Conservation (phyloP, 2,797 vertebrate genomes). For the Rhinella marina region DNA sequence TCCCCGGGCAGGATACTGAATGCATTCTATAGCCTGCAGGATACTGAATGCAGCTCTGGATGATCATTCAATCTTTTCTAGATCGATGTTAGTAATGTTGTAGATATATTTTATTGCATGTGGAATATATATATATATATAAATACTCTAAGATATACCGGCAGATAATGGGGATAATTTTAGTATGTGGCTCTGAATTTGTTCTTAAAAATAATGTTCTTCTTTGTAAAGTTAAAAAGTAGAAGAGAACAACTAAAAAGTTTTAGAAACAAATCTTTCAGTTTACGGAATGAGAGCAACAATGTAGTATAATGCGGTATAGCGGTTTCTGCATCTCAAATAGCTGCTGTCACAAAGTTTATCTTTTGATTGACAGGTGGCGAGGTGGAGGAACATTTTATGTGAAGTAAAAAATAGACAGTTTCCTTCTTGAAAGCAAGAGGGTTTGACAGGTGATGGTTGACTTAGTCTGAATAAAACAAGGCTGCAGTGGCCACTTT, state of each 20-base stretch:
- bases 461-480: neutral
- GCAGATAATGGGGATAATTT: no score
- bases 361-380: constrained; percentile 27
- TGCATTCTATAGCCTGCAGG: no score
- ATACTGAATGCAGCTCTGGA: no score
- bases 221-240: neutral
- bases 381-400: neutral
- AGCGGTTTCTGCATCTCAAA: constrained; percentile 9
- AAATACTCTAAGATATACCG: no score
- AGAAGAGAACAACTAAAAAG: neutral
- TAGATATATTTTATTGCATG: no score
- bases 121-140: no score
- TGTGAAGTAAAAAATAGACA: neutral
- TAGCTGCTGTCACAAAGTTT: neutral
- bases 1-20: no score
- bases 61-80: no score
- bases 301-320: neutral
- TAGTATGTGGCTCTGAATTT: no score
- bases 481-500: neutral
- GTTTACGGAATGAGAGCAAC: neutral
- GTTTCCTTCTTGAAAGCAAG: neutral
- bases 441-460: constrained; percentile 17
- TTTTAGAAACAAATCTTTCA: neutral
- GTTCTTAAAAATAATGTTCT: neutral
- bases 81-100: no score